A percentile compares a stretch with the other conserved stretches of the same genome.
Evolutionary conservation across 2,113 vertebrate genomes (phyloP).

Genomic region (Pygathrix nemaeus): DNA sequence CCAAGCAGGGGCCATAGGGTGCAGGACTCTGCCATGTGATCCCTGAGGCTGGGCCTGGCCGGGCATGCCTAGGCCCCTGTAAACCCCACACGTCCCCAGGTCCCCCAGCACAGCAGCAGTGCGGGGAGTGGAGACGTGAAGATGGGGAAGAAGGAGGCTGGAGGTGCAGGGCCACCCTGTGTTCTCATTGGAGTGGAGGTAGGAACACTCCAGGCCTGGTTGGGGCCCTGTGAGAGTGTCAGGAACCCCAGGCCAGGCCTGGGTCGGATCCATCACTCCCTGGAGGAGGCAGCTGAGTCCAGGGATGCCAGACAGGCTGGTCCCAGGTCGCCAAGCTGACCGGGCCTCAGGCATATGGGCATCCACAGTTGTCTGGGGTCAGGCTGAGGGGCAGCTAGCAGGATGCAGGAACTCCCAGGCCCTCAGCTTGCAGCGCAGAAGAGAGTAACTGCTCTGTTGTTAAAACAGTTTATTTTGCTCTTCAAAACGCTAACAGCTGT

Average conservation of each 20-base stretch:
- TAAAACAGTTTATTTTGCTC: constrained; percentile 52
- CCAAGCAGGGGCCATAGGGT: no score
- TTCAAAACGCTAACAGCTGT: constrained; percentile 53
- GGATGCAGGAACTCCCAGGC: neutral
- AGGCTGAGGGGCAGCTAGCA: no score
- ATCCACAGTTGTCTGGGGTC: accelerated
- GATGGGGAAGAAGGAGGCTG: neutral
- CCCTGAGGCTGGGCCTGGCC: no score
- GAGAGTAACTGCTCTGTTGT: neutral
- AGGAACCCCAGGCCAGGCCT: neutral
- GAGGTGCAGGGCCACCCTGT: neutral
- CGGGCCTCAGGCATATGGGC: neutral
- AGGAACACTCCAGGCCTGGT: neutral
- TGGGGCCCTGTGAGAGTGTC: neutral
- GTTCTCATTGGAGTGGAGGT: neutral
- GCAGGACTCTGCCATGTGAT: neutral
- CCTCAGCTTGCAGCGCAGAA: neutral
- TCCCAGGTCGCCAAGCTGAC: accelerated
- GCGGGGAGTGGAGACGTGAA: no score
- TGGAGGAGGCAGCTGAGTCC: neutral
- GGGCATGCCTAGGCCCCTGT: neutral
- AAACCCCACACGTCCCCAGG: neutral
- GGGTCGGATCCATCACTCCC: neutral
- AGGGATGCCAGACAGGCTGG: neutral
- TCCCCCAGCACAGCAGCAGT: neutral